Evolutionary conservation across 2,797 vertebrate genomes (phyloP), one percentile per base, ranked within the genome.

Genomic region (Carapus acus): DNA sequence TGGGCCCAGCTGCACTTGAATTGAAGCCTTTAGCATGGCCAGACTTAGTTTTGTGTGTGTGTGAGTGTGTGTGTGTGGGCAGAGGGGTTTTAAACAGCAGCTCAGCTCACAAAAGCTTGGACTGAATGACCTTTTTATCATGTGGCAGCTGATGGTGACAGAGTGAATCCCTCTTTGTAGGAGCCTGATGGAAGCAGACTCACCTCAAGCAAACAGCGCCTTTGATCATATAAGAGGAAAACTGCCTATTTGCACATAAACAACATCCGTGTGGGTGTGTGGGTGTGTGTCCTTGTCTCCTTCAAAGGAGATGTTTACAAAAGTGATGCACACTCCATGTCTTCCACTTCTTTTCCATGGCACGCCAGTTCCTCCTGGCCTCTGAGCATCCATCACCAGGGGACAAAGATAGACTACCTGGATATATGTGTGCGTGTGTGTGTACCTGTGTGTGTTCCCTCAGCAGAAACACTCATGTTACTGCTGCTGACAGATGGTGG

Each of bases 181-280:
- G 46, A 52, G 71, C 44, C 73, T 71, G 69, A 79, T 77, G 58
- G 62, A 73, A 65, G 49, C 36, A 46, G 55, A 71, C 54, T 72
- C 45, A 74, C 76, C 68, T 40, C 39, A 61, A 41, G 42, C 52
- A 54, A 63, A 55, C 44, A 54, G 43, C 48, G 57, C 34, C 43
- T 23, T 21, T 47, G 19, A 61, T 73, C 38, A 58, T 60, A 77
- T 68, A 55, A 41, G 58, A 38, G 33, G 33, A 73, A 69, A 66
- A 67, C 38, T 41, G 51, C 21, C 17, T 47, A 71, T 83, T 73
- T 79, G 58, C 67, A 77, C 69, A 71, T 71, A 74, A 67, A 80
- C 77, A 64, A 69, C 9, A 27, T 27, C 4, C 14, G 31, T 33
- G 31, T 33, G 31, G 9, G 31, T 33, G 31, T 33, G 31, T 33